These are phyloP conservation scores for Camponotus pennsylvanicus DNA, from an alignment of 1,140 invertebrate species.

Conservation along the genomic window DNA sequence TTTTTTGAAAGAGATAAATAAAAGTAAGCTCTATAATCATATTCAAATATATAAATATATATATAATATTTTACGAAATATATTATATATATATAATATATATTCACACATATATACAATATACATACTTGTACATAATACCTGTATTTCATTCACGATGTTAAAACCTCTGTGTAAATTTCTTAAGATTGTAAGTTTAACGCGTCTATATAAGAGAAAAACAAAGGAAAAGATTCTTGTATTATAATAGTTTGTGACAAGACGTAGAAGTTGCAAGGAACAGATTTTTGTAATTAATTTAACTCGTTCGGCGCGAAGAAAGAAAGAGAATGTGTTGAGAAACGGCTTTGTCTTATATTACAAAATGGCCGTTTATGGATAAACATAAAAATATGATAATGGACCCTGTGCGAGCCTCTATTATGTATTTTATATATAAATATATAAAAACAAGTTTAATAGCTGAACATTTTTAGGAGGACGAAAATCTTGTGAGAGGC, in stretches of 20 bases:
- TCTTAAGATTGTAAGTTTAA: constrained; percentile 78
- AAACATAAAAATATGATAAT: constrained; percentile 80
- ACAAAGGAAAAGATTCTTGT: constrained; percentile 79
- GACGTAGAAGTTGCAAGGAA: constrained; percentile 83
- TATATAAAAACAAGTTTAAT: constrained; percentile 79
- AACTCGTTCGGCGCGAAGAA: constrained; percentile 66
- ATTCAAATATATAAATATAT: constrained; percentile 72
- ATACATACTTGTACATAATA: constrained; percentile 84
- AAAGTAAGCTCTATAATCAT: constrained; percentile 61
- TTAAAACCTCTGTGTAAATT: constrained; percentile 82
- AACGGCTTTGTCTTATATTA: constrained; percentile 71
- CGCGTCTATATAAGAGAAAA: constrained; percentile 73
- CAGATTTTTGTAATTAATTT: constrained; percentile 84
- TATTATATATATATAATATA: constrained; percentile 75
- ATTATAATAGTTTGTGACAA: constrained; percentile 85
- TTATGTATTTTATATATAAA: constrained; percentile 86
- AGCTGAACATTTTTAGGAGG: constrained; percentile 80
- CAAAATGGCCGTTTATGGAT: constrained; percentile 77
- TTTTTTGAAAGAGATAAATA: constrained; percentile 60
- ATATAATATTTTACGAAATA: constrained; percentile 73
- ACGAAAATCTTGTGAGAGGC: constrained; percentile 82
- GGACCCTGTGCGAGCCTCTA: constrained; percentile 82
- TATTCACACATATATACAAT: constrained; percentile 72
- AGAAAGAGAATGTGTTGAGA: constrained; percentile 41
- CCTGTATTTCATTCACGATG: constrained; percentile 83